These are phyloP conservation scores for Gobius niger DNA, from an alignment of 2,113 vertebrate species.

Conservation along the genomic window DNA sequence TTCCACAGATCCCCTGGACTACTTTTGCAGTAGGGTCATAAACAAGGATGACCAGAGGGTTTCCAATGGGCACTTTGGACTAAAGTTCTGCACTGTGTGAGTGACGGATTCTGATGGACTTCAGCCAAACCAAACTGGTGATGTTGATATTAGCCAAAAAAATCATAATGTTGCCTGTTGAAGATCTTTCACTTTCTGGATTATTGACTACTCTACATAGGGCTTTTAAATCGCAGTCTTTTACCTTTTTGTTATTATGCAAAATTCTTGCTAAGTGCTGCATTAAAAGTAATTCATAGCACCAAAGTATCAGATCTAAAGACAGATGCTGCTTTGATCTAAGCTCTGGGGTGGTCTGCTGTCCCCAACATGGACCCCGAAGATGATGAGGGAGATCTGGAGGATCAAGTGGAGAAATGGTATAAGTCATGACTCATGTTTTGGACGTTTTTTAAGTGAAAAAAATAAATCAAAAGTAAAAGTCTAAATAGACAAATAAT, in stretches of 20 bases:
- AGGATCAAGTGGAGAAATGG: conserved; percentile 11
- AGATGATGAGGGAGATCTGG: not conserved
- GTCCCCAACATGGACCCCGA: not conserved
- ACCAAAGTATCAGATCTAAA: not conserved
- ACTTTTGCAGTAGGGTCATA: not conserved
- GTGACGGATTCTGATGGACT: not conserved
- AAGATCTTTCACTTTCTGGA: not conserved
- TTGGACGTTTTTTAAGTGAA: not conserved
- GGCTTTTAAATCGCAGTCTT: too few relatives aligned
- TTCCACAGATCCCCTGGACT: not conserved
- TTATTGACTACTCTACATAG: not conserved
- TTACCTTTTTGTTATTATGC: too few relatives aligned
- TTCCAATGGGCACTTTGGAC: not conserved
- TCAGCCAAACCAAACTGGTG: not conserved
- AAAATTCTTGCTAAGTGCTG: too few relatives aligned
- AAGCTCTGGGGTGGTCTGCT: not conserved
- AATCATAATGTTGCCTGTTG: not conserved
- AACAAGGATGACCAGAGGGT: not conserved
- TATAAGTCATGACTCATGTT: not conserved
- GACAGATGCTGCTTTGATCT: not conserved
- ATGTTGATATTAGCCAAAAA: not conserved
- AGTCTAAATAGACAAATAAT: not conserved
- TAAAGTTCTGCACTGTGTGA: not conserved
- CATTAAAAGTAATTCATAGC: not conserved
- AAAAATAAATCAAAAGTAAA: not conserved